Base-by-base conservation (phyloP, 2,888 invertebrate genomes). In the Bedellia somnulentella region DNA sequence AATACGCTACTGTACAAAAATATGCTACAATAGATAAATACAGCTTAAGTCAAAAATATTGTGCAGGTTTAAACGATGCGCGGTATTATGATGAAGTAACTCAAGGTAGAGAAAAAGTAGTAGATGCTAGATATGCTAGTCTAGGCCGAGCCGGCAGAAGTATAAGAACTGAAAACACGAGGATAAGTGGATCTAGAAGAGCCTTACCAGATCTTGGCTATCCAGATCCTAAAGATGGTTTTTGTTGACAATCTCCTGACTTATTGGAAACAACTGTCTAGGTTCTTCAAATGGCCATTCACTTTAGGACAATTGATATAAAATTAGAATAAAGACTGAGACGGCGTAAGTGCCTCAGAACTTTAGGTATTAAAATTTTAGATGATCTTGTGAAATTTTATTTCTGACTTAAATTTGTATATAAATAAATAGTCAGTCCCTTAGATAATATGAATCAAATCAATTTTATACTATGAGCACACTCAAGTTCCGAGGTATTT, bases 231-330 rank as follows among this genome's bases (percentile, higher is more conserved):
- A 85, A 85, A 58, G 85, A 85, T 54, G 82, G 82, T 57, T 82
- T 85, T 64, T 85, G 85, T 85, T 85, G 85, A 86, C 85, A 81
- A 67, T 63, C 60, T 39, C 67, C 73, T 40, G 78, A 78, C 49
- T 47, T 66, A 34, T 43, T 71, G 47, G 73, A 76, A 51, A 75
- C 76, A 36, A 70, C 68, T 31, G 67, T 76, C 36, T 45, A 52
- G 5, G 6, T n/a, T n/a, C n/a, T n/a, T n/a, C n/a, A n/a, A n/a
- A n/a, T n/a, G n/a, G n/a, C n/a, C n/a, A n/a, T n/a, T n/a, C n/a
- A n/a, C n/a, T n/a, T n/a, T n/a, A n/a, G n/a, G n/a, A n/a, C n/a
- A n/a, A n/a, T n/a, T n/a, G n/a, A n/a, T n/a, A n/a, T n/a, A 55
- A 52, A 46, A 47, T 57, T 57, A 60, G 55, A 61, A 53, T 52